These are phyloP conservation scores for Saccostrea cuccullata DNA, from an alignment of 1,140 invertebrate species.

Conservation along the genomic window DNA sequence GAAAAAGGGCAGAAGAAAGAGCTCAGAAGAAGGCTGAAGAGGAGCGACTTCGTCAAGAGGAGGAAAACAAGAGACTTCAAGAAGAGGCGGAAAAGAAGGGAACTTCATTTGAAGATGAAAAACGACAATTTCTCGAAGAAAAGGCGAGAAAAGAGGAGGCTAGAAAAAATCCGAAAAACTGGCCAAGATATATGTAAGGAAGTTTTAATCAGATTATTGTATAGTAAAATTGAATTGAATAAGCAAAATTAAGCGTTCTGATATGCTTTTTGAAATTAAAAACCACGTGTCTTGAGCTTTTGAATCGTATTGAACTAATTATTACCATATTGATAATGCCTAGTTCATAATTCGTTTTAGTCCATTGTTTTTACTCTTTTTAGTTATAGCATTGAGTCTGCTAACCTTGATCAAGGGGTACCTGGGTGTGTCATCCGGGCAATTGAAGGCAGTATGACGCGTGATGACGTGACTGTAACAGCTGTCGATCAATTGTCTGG, in stretches of 20 bases:
- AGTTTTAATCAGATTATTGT: not conserved
- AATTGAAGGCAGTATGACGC: conserved; percentile 58
- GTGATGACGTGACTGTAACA: conserved; percentile 65
- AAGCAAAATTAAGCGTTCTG: no score
- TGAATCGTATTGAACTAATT: no score
- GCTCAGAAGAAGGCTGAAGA: conserved; percentile 63
- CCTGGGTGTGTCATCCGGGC: conserved; percentile 66
- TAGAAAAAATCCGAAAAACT: conserved; percentile 65
- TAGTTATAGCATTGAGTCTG: conserved; percentile 63
- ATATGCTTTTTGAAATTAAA: no score
- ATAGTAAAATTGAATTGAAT: no score
- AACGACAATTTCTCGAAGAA: conserved; percentile 54
- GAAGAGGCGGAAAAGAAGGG: conserved; percentile 61
- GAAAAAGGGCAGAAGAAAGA: conserved; percentile 58
- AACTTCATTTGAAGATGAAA: conserved; percentile 61
- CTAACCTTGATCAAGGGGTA: conserved; percentile 66
- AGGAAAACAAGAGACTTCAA: conserved; percentile 54
- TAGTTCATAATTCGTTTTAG: not conserved
- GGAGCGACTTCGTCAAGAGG: conserved; percentile 54
- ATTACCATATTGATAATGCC: not conserved
- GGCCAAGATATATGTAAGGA: conserved; percentile 67
- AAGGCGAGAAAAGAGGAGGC: conserved; percentile 58
- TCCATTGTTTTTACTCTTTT: not conserved
- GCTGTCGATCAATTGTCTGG: conserved; percentile 63
- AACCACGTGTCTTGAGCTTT: no score